phyloP scores from a whole-genome alignment of 2,797 vertebrate genomes.

The Nannoperca obscura region DNA sequence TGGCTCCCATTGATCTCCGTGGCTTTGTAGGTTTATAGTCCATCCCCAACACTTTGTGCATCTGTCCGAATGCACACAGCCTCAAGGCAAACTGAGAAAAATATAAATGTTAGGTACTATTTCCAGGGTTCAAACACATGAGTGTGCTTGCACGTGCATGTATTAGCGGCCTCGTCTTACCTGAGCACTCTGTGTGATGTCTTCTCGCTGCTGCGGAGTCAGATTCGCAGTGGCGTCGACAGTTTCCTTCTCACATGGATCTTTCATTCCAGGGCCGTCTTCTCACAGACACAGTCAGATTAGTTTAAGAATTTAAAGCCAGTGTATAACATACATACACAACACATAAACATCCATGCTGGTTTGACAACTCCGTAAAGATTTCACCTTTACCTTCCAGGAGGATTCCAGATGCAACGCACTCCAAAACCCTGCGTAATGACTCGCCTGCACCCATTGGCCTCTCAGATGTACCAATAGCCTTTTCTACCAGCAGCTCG shows the following conservation, averaged over 20 bases:
- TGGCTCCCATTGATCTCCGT: conserved; percentile 81
- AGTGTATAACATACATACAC: too few relatives aligned
- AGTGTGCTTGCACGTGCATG: background rate
- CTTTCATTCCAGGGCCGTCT: conserved; percentile 96
- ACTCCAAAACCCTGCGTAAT: conserved; percentile 94
- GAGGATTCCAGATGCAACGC: conserved; percentile 94
- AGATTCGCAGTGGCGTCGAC: conserved; percentile 90
- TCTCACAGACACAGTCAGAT: conserved; percentile 51
- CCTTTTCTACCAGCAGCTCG: conserved; percentile 95
- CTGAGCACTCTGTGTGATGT: conserved; percentile 98
- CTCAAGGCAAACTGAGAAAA: conserved; percentile 91
- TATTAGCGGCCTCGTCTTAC: conserved; percentile 71
- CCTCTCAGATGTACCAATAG: conserved; percentile 93
- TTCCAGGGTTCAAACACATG: background rate
- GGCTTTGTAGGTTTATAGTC: conserved; percentile 90
- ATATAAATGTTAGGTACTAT: background rate
- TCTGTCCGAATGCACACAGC: conserved; percentile 94
- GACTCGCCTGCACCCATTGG: conserved; percentile 95
- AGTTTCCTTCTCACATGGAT: conserved; percentile 96
- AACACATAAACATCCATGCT: background rate
- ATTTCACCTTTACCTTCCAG: conserved; percentile 90
- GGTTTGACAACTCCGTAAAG: background rate
- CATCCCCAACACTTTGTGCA: conserved; percentile 96
- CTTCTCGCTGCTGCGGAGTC: conserved; percentile 93
- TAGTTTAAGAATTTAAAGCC: background rate